Base-by-base conservation (phyloP, 2,888 invertebrate species). In the Tenthredo livida region DNA sequence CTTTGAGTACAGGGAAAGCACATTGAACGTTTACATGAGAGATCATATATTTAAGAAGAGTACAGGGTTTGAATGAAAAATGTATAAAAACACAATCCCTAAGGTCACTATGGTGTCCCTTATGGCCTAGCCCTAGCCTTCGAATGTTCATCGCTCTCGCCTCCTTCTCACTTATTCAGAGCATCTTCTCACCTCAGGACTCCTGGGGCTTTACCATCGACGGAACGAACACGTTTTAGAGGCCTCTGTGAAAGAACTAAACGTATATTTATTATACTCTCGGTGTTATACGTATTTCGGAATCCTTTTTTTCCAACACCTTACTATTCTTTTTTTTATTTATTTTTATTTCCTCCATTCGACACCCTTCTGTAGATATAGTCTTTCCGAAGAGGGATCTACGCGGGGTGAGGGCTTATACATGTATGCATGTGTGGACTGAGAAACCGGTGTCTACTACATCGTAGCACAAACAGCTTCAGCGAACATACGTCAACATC, bases 121-220 rank as follows among this genome's bases (percentile, higher is more conserved):
- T 4, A 50, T 17, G 77, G 29, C 33, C 77, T 47, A 29, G 33
- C 50, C 33, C 77, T 47, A 29, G 33, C 50, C 29, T 50, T 77
- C 17, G 9, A 33, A 73, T 77, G 25, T 77, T 77, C 50, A 15
- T 29, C 29, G n/a, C 54, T 29, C 50, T 29, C 29, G 25, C 15
- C 50, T 54, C n/a, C 77, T 29, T 33, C 37, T 80, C 21, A 61
- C 61, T 80, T 80, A 80, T 80, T 80, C 80, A 80, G 61, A 25
- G 37, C 61, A 58, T 80, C 61, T 80, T 80, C 61, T 61, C 80
- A 40, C 58, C 80, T 33, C 61, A 40, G 21, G 58, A 61, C 80
- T 80, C 80, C 58, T 40, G 80, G 61, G 80, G 61, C 40, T 40
- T 1, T 21, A 10, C 77, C 61, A 50, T 80, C 80, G 61, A 80